Evolutionary conservation across 2,797 vertebrate genomes (phyloP).

Genomic region (Pelochelys cantorii): DNA sequence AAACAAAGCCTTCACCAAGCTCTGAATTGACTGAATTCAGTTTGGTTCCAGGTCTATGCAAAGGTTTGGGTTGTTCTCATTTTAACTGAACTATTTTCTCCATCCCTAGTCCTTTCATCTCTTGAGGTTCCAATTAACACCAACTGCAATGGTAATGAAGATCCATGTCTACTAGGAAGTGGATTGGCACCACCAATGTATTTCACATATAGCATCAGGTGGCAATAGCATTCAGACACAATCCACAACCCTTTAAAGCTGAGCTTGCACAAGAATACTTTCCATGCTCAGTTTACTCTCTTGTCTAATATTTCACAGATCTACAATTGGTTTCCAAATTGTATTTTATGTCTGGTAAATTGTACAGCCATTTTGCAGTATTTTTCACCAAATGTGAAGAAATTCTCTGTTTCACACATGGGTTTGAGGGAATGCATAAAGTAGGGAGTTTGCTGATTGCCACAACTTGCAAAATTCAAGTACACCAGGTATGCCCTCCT

Average conservation of each 20-base stretch:
- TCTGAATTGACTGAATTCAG: background rate
- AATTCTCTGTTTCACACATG: background rate
- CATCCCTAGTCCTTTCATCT: background rate
- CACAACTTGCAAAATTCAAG: background rate
- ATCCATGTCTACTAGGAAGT: background rate
- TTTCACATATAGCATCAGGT: background rate
- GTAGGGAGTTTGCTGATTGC: background rate
- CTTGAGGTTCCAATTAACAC: background rate
- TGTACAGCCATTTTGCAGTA: background rate
- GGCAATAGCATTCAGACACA: background rate
- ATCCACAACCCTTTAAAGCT: background rate
- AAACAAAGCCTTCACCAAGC: background rate
- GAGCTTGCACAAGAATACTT: background rate
- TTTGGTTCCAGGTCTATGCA: background rate
- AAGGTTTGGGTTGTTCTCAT: slow-evolving; percentile 9
- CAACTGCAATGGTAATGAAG: background rate
- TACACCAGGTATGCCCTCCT: background rate
- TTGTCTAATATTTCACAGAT: background rate
- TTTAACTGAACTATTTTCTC: slow-evolving; percentile 16
- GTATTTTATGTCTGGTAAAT: background rate
- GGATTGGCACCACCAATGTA: background rate
- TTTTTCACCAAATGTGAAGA: background rate
- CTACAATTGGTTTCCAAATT: background rate
- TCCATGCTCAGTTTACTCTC: background rate
- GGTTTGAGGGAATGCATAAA: background rate